A percentile compares a stretch with the other conserved stretches of the same genome.
phyloP scores from a whole-genome alignment of 2,797 vertebrate genomes.

The Takifugu ocellatus region DNA sequence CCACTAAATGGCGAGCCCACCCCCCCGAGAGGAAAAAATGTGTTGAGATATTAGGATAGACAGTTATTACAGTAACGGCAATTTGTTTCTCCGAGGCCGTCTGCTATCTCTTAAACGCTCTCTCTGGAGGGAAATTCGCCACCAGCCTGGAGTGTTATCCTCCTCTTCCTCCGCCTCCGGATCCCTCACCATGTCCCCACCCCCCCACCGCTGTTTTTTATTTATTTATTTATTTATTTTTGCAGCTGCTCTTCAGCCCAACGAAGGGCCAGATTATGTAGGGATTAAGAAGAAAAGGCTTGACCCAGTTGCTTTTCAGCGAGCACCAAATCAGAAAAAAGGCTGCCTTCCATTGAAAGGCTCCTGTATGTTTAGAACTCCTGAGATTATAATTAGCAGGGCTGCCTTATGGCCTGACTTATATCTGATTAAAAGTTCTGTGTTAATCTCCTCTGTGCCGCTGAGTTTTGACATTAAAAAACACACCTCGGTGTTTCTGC shows the following conservation, averaged over 20 bases:
- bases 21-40: conserved; percentile 3
- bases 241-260: conserved; percentile 48
- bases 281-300: conserved; percentile 70
- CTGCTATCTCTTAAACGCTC: conserved; percentile 19
- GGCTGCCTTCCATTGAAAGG: conserved; percentile 8
- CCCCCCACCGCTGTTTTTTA: conserved; percentile 3
- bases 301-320: conserved; percentile 76
- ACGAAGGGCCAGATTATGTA: conserved; percentile 63
- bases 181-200: conserved; percentile 12
- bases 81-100: conserved; percentile 18
- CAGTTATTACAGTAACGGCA: conserved; percentile 15
- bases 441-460: not conserved
- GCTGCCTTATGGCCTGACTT: conserved; percentile 40
- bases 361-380: conserved; percentile 50
- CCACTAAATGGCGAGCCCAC: not conserved
- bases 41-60: conserved; percentile 20
- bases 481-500: not conserved
- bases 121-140: conserved; percentile 19
- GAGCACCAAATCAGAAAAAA: conserved; percentile 43
- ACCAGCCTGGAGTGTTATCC: conserved; percentile 32
- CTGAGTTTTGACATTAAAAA: conserved; percentile 8
- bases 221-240: conserved; percentile 25
- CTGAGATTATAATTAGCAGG: conserved; percentile 63
- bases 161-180: conserved; percentile 15
- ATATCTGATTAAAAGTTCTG: conserved; percentile 39